A percentile compares a stretch with the other conserved stretches of the same genome.
Evolutionary conservation across 1,140 invertebrate species (phyloP).

Genomic region (Copidosoma floridanum): DNA sequence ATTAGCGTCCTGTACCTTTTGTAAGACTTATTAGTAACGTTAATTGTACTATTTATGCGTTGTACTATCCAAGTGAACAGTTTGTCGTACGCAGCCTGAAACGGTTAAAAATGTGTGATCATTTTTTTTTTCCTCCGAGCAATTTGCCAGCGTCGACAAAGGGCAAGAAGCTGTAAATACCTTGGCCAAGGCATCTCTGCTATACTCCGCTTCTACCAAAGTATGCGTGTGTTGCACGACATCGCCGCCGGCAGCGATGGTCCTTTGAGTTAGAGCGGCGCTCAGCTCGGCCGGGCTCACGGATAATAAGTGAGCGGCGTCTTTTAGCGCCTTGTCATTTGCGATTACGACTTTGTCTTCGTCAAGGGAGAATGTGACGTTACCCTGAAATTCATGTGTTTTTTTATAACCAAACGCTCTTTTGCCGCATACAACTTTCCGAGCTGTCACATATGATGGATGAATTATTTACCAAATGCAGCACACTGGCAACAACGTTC

Average conservation of each 20-base stretch:
- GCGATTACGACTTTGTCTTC: slow-evolving; percentile 68
- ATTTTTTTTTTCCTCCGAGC: background rate
- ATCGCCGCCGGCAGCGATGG: slow-evolving; percentile 91
- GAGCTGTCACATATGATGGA: too few species aligned
- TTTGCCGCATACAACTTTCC: background rate
- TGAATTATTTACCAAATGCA: slow-evolving; percentile 79
- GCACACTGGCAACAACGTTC: slow-evolving; percentile 84
- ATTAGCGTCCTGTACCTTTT: slow-evolving; percentile 80
- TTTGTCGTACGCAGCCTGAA: slow-evolving; percentile 84
- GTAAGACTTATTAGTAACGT: slow-evolving; percentile 58
- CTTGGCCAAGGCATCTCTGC: slow-evolving; percentile 92
- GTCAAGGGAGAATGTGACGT: slow-evolving; percentile 67
- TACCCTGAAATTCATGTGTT: slow-evolving; percentile 73
- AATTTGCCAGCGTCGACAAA: too few species aligned
- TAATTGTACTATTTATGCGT: slow-evolving; percentile 83
- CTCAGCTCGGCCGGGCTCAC: slow-evolving; percentile 73
- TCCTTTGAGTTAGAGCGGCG: slow-evolving; percentile 76
- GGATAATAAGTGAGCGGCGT: slow-evolving; percentile 69
- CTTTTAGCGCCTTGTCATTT: slow-evolving; percentile 61
- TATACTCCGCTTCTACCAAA: slow-evolving; percentile 79
- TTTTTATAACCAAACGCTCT: background rate
- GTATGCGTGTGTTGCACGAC: slow-evolving; percentile 91
- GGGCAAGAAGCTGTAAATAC: slow-evolving; percentile 49
- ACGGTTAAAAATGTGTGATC: slow-evolving; percentile 27
- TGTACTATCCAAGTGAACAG: slow-evolving; percentile 91